A percentile compares a stretch with the other conserved stretches of the same genome.
phyloP scores from a whole-genome alignment of 2,113 vertebrate genomes.

The Murina feae region DNA sequence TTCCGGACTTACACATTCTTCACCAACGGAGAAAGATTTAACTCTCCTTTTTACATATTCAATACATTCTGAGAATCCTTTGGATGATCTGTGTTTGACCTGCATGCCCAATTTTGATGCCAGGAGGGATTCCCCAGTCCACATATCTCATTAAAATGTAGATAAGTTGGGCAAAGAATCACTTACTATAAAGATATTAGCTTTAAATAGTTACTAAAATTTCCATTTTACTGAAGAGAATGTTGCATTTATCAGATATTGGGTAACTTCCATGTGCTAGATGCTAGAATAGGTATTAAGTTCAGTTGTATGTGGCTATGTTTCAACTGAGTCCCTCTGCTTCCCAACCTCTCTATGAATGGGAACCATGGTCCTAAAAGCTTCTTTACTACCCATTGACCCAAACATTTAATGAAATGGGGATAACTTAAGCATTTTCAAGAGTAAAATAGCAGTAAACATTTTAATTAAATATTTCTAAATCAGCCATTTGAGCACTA shows the following conservation, averaged over 20 bases:
- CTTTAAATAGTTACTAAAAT: neutral
- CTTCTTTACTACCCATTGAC: neutral
- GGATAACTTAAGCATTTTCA: neutral
- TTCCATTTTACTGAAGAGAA: neutral
- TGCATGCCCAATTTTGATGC: neutral
- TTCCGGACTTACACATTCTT: neutral
- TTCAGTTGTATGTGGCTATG: neutral
- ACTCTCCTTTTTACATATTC: neutral
- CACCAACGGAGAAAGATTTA: neutral
- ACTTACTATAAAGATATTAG: neutral
- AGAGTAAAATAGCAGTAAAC: neutral
- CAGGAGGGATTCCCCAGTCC: neutral
- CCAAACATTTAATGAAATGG: neutral
- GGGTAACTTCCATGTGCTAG: neutral
- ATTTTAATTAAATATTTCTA: neutral
- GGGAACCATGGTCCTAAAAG: neutral
- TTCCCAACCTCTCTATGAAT: neutral
- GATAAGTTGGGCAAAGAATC: neutral
- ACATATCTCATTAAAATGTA: neutral
- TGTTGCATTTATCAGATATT: neutral
- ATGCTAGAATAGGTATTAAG: neutral
- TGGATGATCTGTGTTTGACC: neutral
- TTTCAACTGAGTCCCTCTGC: neutral
- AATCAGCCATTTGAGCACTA: neutral
- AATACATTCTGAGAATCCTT: neutral